A percentile compares a stretch with the other conserved stretches of the same genome.
These are phyloP conservation scores for Herpailurus yagouaroundi DNA, from an alignment of 2,113 vertebrate genomes.

Conservation along the genomic window DNA sequence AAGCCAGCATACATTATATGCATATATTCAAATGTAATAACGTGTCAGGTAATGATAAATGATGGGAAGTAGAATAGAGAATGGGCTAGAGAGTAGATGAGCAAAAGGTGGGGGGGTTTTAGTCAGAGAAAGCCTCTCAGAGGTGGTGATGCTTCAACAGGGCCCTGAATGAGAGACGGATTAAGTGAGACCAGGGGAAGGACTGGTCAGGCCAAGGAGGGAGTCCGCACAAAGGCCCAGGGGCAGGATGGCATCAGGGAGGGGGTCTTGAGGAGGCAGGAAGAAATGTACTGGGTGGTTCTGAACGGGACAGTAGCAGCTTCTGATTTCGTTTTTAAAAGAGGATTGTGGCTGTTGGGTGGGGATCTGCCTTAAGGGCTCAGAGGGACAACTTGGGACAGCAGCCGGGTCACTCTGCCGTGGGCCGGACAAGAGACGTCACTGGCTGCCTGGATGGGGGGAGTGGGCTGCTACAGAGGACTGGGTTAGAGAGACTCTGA, in stretches of 20 bases:
- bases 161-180: not conserved
- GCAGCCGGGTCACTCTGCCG: not conserved
- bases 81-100: not conserved
- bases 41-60: not conserved
- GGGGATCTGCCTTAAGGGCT: not conserved
- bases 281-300: not conserved
- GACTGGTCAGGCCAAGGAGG: not conserved
- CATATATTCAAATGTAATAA: not conserved
- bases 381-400: too few species aligned
- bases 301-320: not conserved
- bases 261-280: too few species aligned
- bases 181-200: not conserved
- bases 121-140: not conserved
- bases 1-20: not conserved
- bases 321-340: not conserved
- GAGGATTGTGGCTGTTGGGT: not conserved
- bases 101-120: not conserved
- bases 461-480: not conserved
- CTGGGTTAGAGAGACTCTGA: not conserved
- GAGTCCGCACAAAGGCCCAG: fast-evolving
- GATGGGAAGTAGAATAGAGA: not conserved
- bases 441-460: too few species aligned
- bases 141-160: not conserved
- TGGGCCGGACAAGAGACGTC: not conserved
- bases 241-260: not conserved